Evolutionary conservation across 1,140 invertebrate species (phyloP), one percentile per base, ranked within the genome.

Genomic region (Paramacrobiotus metropolitanus): DNA sequence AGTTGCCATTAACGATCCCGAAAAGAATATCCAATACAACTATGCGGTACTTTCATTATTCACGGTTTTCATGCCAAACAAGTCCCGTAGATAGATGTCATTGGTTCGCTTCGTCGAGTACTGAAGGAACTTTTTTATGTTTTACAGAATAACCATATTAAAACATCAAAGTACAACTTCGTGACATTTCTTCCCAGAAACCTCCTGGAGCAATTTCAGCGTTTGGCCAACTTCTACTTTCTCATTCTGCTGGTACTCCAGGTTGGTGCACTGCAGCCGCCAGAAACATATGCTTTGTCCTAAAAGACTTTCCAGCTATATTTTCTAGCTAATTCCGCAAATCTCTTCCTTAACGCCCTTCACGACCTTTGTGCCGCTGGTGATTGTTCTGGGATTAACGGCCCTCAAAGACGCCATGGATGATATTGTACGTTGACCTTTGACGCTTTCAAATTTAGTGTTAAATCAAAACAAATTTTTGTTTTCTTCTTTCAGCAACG

Each of bases 331-430:
- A 70, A 95, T 98, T 70, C 92, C 92, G 66, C 84, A 87, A 68
- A 97, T 99, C 72, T 94, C 91, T 59, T 96, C 92, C 66, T 78
- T 99, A 65, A 95, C 91, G 55, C 92, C 91, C 34, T 83, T 96
- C 69, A 96, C 93, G 61, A 99, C 94, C 63, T 85, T 90, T 60
- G 87, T 99, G 71, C 94, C 94, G 63, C 80, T 98, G 65, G 86
- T 95, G 66, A 87, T 90, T 64, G 94, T 99, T 65, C 79, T 99
- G 40, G 82, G 82, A 28, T 80, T 98, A 66, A 95, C 91, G 68
- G 92, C 91, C 64, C 80, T 92, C 66, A 98, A 98, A 78, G 94
- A 98, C 81, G 91, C 88, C 68, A 92, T 94, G 71, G 94, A 99
- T 80, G 94, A 99, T 76, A 88, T 89, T 77, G 90, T 95, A 78